These are phyloP conservation scores for Cancer borealis DNA, from an alignment of 2,888 invertebrate species.

Conservation along the genomic window DNA sequence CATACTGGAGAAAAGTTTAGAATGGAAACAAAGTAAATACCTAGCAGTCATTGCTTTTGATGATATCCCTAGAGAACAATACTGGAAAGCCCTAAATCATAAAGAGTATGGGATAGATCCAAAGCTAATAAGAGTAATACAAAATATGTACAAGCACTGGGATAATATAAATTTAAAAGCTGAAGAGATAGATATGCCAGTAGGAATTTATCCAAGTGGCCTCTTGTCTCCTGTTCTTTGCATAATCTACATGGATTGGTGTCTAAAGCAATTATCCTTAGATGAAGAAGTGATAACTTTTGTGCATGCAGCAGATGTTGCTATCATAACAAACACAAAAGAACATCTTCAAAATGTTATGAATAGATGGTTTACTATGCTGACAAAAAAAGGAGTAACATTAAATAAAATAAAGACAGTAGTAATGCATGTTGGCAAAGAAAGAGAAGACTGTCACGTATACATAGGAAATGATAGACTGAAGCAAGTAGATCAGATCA, in stretches of 20 bases:
- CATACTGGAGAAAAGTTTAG: neutral
- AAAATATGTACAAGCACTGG: slow-evolving; percentile 4
- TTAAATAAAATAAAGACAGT: neutral
- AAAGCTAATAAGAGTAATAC: slow-evolving; percentile 11
- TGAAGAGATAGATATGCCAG: neutral
- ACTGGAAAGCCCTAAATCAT: neutral
- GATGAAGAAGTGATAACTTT: neutral
- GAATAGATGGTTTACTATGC: neutral
- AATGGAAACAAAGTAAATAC: slow-evolving; percentile 3
- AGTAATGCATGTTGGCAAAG: slow-evolving; percentile 35
- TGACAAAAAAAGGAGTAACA: slow-evolving; percentile 14
- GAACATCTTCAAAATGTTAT: neutral
- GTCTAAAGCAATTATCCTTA: neutral
- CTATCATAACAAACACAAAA: neutral
- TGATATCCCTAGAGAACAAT: neutral
- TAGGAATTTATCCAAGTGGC: neutral
- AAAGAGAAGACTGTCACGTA: neutral
- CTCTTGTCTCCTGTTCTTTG: neutral
- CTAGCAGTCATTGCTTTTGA: neutral
- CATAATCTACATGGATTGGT: neutral
- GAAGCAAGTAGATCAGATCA: slow-evolving; percentile 28
- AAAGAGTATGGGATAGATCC: neutral
- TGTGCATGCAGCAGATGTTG: slow-evolving; percentile 8
- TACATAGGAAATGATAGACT: neutral
- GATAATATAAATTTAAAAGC: neutral